Conservation (phyloP, 2,113 vertebrate genomes). For the Panthera tigris region DNA sequence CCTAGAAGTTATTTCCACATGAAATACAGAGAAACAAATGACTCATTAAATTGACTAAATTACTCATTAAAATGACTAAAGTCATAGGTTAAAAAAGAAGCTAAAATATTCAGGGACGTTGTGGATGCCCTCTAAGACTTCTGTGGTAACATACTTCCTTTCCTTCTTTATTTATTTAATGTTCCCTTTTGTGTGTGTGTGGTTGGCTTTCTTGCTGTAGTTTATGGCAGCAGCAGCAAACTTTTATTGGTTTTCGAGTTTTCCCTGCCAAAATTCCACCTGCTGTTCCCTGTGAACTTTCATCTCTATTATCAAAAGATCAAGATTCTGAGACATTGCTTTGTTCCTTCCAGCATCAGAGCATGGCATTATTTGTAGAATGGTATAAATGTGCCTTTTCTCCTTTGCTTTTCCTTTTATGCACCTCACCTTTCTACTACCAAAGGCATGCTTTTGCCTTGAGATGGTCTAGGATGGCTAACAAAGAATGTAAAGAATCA, state of each 20-base stretch:
- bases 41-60: background rate
- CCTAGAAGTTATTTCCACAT: background rate
- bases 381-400: background rate
- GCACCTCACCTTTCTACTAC: background rate
- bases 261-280: background rate
- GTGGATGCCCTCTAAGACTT: background rate
- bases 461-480: background rate
- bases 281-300: background rate
- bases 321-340: background rate
- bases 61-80: background rate
- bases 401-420: background rate
- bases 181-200: background rate
- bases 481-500: background rate
- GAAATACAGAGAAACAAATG: background rate
- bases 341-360: background rate
- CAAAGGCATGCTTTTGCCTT: background rate
- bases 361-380: background rate
- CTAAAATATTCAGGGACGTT: background rate
- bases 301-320: background rate
- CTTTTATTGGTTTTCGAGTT: background rate
- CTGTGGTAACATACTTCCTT: background rate
- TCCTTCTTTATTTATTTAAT: background rate
- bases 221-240: background rate
- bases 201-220: background rate
- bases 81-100: background rate